Evolutionary conservation across 2,113 vertebrate species (phyloP).

Genomic region (Gobiocypris rarus): DNA sequence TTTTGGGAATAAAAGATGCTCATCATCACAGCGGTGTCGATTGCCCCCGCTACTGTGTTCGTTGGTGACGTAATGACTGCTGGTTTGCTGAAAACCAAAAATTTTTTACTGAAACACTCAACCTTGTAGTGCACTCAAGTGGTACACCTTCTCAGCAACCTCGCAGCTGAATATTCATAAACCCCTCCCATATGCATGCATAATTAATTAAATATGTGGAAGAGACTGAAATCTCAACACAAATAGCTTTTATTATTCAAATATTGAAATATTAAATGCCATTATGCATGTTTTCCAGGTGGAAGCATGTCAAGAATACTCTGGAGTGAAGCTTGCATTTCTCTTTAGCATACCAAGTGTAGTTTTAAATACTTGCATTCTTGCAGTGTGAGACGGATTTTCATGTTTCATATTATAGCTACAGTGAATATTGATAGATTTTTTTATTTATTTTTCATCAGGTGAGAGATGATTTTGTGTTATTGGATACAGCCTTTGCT

Average conservation of each 20-base stretch:
- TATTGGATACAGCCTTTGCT: background rate
- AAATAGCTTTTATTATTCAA: slow-evolving; percentile 52
- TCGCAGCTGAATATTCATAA: slow-evolving; percentile 55
- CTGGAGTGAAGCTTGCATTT: background rate
- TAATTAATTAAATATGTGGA: slow-evolving; percentile 41
- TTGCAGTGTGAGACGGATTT: background rate
- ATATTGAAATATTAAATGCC: slow-evolving; percentile 46
- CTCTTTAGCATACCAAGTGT: background rate
- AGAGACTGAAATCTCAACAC: slow-evolving; percentile 37
- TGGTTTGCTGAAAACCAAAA: background rate
- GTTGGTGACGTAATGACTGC: background rate
- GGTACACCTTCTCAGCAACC: background rate
- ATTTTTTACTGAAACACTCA: slow-evolving; percentile 3
- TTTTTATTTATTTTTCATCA: background rate
- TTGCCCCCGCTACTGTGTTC: background rate
- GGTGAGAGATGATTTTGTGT: background rate
- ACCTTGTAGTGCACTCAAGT: slow-evolving; percentile 19
- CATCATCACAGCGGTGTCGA: background rate
- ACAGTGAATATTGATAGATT: background rate
- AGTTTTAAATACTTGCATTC: background rate
- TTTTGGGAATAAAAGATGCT: background rate
- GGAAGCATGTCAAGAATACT: slow-evolving; percentile 31
- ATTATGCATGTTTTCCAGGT: slow-evolving; percentile 17
- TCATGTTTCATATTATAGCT: background rate
- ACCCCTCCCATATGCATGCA: slow-evolving; percentile 27